Evolutionary conservation across 2,113 vertebrate genomes (phyloP), one percentile per base, ranked within the genome.

Genomic region (Scartelaos histophorus): DNA sequence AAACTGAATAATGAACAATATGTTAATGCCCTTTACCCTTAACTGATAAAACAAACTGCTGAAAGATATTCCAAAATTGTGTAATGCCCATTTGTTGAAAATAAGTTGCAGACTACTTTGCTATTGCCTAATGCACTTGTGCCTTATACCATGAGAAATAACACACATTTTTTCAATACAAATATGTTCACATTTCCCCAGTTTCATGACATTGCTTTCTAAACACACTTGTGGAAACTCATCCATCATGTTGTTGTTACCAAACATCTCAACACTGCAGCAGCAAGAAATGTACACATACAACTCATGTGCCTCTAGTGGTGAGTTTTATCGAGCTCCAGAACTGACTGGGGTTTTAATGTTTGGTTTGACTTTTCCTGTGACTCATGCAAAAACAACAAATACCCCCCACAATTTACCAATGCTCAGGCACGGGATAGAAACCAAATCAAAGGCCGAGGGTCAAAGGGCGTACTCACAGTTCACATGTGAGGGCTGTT

Each of bases 271-370:
- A n/a, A 66, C 24, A 25, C 56, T 58, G 79, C 64, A 35, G 75
- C 70, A 73, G 56, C 24, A 21, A 70, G 1, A 76, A 80, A 76
- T 65, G 57, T 67, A 53, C 72, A 80, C 56, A 62, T 47, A 47
- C 71, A 81, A 78, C 83, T 82, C 79, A 85, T n/a, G 76, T 81
- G 35, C 76, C 72, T 64, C 73, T 53, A 17, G 71, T 86, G 83
- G 82, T 82, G 88, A 76, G 77, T 76, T 65, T 88, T 68, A 60
- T 84, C 82, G 67, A 11, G 4, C 82, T 76, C 61, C 24, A 67
- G 72, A 69, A 90, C 80, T 82, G 61, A 0, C 76, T 77, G 80
- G 76, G 82, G 81, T 82, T 86, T 83, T 76, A 25, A 25, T 82
- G 73, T 86, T 89, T 83, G 80, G 60, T 79, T 88, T 34, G 69